These are phyloP conservation scores for Hyles euphorbiae DNA, from an alignment of 1,140 invertebrate genomes.

Conservation along the genomic window DNA sequence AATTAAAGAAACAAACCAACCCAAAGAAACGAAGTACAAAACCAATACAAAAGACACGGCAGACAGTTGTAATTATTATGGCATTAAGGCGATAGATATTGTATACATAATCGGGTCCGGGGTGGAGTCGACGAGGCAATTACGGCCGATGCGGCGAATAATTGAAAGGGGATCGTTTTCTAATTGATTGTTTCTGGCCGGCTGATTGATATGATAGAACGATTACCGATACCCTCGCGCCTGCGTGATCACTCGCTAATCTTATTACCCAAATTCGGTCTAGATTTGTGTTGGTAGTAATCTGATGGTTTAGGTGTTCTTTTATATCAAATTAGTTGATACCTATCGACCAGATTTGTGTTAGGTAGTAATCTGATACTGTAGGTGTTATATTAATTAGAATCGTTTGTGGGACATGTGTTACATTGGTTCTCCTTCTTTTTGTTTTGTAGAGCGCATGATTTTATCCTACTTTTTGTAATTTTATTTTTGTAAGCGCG, in stretches of 20 bases:
- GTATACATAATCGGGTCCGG: conserved; percentile 24
- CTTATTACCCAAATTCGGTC: background rate
- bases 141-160: conserved; percentile 54
- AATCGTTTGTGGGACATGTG: too few relatives aligned
- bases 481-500: too few relatives aligned
- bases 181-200: conserved; percentile 69
- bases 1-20: too few relatives aligned
- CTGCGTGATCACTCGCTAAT: background rate
- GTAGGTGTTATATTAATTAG: too few relatives aligned
- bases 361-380: too few relatives aligned
- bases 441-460: too few relatives aligned
- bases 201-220: conserved; percentile 60
- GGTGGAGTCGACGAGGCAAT: conserved; percentile 43
- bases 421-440: too few relatives aligned
- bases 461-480: too few relatives aligned
- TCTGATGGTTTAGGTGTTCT: background rate
- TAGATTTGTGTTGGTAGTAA: background rate
- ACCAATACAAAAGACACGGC: too few relatives aligned
- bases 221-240: conserved; percentile 33
- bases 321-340: too few relatives aligned
- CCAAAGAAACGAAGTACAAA: too few relatives aligned
- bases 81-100: conserved; percentile 35
- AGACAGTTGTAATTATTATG: conserved; percentile 3
- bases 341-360: too few relatives aligned
- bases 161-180: conserved; percentile 64